These are phyloP conservation scores for Discoglossus pictus DNA, from an alignment of 2,797 vertebrate species.

Conservation along the genomic window DNA sequence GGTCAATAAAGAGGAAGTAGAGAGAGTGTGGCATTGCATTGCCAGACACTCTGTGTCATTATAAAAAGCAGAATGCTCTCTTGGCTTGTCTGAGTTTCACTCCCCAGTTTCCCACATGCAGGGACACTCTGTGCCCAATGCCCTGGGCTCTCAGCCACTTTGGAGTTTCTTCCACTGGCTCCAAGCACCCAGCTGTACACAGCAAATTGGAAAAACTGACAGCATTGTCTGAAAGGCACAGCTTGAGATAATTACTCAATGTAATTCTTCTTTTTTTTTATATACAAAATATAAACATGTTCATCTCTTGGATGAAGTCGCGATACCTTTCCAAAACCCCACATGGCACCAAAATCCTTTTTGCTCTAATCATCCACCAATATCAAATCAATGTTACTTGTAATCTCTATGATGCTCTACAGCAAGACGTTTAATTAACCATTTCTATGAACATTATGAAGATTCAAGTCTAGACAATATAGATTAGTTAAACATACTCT, in stretches of 20 bases:
- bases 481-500: no score
- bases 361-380: neutral
- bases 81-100: slow-evolving; percentile 47
- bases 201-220: slow-evolving; percentile 68
- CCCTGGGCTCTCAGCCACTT: slow-evolving; percentile 49
- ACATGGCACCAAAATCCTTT: slow-evolving; percentile 1
- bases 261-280: slow-evolving; percentile 58
- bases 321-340: slow-evolving; percentile 54
- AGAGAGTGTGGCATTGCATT: slow-evolving; percentile 25
- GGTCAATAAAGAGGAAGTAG: slow-evolving; percentile 27
- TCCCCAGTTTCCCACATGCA: slow-evolving; percentile 29
- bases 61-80: slow-evolving; percentile 47
- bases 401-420: no score
- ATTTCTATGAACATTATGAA: no score
- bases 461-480: no score
- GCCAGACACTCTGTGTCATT: slow-evolving; percentile 30
- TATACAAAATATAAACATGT: slow-evolving; percentile 60
- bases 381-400: no score
- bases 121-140: slow-evolving; percentile 53
- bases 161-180: slow-evolving; percentile 62
- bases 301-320: slow-evolving; percentile 59
- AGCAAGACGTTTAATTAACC: no score
- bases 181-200: slow-evolving; percentile 62
- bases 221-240: slow-evolving; percentile 67
- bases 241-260: slow-evolving; percentile 65